Percentiles rank a stretch among this genome's conserved stretches.
phyloP scores from a whole-genome alignment of 2,113 vertebrate genomes.

The Pongo abelii region DNA sequence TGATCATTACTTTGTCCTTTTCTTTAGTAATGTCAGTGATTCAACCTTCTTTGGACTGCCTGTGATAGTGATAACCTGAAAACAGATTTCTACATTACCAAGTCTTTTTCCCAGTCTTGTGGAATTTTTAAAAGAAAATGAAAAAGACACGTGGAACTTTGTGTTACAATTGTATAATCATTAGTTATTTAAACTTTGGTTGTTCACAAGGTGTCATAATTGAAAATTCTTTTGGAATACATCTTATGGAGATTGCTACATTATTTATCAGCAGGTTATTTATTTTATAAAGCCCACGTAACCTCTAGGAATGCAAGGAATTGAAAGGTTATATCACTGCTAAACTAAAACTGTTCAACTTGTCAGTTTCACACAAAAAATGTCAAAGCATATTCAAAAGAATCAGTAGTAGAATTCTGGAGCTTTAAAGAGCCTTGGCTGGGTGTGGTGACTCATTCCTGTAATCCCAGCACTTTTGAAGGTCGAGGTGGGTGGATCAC shows the following conservation, averaged over 20 bases:
- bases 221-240: background rate
- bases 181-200: background rate
- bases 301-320: background rate
- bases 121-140: constrained; percentile 24
- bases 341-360: background rate
- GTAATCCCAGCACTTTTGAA: too few relatives aligned
- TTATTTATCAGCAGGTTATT: background rate
- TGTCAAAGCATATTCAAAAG: background rate
- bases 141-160: background rate
- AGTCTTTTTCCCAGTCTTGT: background rate
- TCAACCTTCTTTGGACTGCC: background rate
- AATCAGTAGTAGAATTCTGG: background rate
- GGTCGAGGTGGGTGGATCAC: too few relatives aligned
- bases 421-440: background rate
- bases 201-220: background rate
- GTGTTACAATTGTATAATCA: background rate
- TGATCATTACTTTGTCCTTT: background rate
- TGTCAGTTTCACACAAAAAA: background rate
- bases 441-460: too few relatives aligned
- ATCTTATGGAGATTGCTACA: background rate
- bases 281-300: background rate
- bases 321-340: background rate
- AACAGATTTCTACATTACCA: background rate
- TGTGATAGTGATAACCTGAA: background rate
- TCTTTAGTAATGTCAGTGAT: background rate